Evolutionary conservation across 2,113 vertebrate species (phyloP).

Genomic region (Cygnus atratus): DNA sequence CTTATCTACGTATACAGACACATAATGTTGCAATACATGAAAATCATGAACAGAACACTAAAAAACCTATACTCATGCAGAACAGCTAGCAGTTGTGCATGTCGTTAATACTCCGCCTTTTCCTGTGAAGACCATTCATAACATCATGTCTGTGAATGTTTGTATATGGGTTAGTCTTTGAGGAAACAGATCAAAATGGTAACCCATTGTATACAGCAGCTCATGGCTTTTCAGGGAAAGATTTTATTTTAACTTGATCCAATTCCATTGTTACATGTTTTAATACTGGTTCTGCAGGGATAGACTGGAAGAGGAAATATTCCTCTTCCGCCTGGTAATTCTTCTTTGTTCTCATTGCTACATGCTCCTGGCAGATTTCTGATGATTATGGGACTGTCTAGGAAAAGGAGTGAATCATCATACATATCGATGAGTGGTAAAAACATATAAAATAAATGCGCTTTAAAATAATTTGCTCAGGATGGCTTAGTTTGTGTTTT

Average conservation of each 20-base stretch:
- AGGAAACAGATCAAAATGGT: background rate
- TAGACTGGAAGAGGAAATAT: background rate
- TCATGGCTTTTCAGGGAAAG: background rate
- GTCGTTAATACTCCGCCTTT: background rate
- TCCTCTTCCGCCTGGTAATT: background rate
- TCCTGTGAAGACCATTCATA: background rate
- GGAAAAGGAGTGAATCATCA: background rate
- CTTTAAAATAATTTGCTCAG: background rate
- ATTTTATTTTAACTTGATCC: background rate
- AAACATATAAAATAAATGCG: background rate
- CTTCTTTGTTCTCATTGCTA: background rate
- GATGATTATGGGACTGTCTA: background rate
- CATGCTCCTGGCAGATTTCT: background rate
- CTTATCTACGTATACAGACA: background rate
- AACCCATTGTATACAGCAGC: background rate
- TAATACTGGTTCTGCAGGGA: background rate
- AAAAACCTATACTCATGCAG: background rate
- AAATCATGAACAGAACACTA: background rate
- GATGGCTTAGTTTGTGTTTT: background rate
- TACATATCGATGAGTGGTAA: background rate
- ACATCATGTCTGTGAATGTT: background rate
- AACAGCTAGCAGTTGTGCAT: background rate
- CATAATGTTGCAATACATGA: accelerated
- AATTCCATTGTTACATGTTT: background rate
- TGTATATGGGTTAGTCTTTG: background rate